Evolutionary conservation across 2,888 invertebrate species (phyloP), one percentile per base, ranked within the genome.

Genomic region (Volucella bombylans): DNA sequence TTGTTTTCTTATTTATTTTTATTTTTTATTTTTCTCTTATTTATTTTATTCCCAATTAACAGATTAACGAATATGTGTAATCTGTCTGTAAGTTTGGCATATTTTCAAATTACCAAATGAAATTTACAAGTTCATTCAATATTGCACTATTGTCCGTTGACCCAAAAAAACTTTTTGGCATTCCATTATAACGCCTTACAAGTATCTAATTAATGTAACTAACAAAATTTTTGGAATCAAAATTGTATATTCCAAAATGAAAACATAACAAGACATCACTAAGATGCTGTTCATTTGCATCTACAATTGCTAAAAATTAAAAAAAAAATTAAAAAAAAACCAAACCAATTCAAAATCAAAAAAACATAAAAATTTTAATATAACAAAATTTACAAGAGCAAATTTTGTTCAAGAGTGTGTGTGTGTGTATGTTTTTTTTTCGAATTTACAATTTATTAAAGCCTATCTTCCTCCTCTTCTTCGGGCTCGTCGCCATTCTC

Each of bases 401-500:
- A 62, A 50, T 65, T 68, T 50, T 62, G 52, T 79, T 64, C 74
- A 68, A 82, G 68, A 71, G 76, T 87, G 55, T 49, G 23, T 87
- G 39, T 82, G 23, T 68, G 12, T 73, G 18, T 18, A n/a, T 50
- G 81, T 87, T 73, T 86, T 50, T 86, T 82, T 87, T 86, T 83
- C 86, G 88, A 90, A 90, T 88, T 90, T 90, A 90, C 79, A 86
- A 86, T 86, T 86, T 83, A 87, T 94, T 94, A 93, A 93, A 93
- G 93, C 89, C 94, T 91, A 90, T 94, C 94, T 68, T 91, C 90
- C 90, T 96, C 96, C 89, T 96, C 96, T 90, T 96, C 96, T 90
- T 96, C 96, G 87, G 94, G 95, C 92, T 96, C 96, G 91, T 96
- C 96, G 81, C 94, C 95, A 89, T 95, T 96, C 90, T 96, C 96